phyloP scores from a whole-genome alignment of 2,113 vertebrate species.

The Phocoena phocoena region DNA sequence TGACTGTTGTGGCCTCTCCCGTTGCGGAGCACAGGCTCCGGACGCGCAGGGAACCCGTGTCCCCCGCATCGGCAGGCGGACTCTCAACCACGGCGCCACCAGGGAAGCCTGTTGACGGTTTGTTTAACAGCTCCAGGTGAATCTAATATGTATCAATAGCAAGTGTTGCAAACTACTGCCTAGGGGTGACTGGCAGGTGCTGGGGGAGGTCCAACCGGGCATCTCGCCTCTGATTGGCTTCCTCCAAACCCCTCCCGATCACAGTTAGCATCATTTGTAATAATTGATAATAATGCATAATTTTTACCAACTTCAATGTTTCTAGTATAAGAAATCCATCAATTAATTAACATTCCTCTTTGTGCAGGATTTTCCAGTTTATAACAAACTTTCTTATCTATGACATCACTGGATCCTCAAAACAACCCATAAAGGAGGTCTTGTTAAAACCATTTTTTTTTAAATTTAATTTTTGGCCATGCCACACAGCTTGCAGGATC shows the following conservation, averaged over 20 bases:
- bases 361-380: background rate
- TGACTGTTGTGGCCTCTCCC: no score
- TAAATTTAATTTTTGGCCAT: background rate
- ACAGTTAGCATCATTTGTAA: background rate
- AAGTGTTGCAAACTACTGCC: background rate
- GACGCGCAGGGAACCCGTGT: no score
- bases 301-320: background rate
- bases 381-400: background rate
- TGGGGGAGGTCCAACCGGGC: background rate
- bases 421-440: background rate
- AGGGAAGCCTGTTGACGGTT: no score
- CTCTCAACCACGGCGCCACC: no score
- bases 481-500: background rate
- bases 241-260: background rate
- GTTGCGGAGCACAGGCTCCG: no score
- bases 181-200: background rate
- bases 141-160: background rate
- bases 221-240: background rate
- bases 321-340: background rate
- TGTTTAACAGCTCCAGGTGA: background rate
- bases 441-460: background rate
- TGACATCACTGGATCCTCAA: background rate
- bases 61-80: no score
- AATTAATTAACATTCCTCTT: background rate
- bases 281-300: background rate